Evolutionary conservation across 1,140 invertebrate species (phyloP), one percentile per base, ranked within the genome.

Genomic region (Heliothis subflexa): DNA sequence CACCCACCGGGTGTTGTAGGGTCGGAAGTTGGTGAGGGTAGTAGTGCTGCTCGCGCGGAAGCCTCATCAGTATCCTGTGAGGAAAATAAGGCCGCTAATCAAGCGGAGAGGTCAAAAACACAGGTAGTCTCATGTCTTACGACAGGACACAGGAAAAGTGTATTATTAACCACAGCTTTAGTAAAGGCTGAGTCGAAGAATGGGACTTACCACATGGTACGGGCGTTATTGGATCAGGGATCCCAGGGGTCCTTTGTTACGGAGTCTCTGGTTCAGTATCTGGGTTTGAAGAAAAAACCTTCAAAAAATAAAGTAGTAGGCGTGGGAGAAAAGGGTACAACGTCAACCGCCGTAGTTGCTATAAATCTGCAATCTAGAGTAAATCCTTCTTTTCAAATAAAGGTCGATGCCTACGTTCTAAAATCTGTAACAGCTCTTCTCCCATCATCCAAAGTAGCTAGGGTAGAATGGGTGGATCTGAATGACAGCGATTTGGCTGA

Each of bases 341-440:
- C 28, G 13, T 77, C 61, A 0, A 66, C 47, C 1, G 2, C 45
- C 12, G 45, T n/a, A 12, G 74, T 77, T 0, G 14, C 18, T 7
- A 10, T 77, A 0, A 45, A 52, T 13, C 54, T 77, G 11, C 47
- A 50, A 0, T 71, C 68, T n/a, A 2, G 68, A 45, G 13, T 73
- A 0, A 21, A 73, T 59, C 16, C 28, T 1, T 28, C 12, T 16
- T 40, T 16, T 10, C 40, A 59, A 2, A 10, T 73, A 1, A 3
- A 14, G 3, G 71, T 73, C 1, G 59, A 73, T 4, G 76, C 76
- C n/a, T 70, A 78, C 28, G 76, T 78, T 14, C 33, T 70, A n/a
- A 78, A 70, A 25, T 70, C 62, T 1, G 40, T 78, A 0, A 78
- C 76, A 2, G n/a, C 76, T 5, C 21, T 70, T 25, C 50, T 78